phyloP scores from a whole-genome alignment of 2,888 invertebrate species.

The Cryptocephalus moraei region DNA sequence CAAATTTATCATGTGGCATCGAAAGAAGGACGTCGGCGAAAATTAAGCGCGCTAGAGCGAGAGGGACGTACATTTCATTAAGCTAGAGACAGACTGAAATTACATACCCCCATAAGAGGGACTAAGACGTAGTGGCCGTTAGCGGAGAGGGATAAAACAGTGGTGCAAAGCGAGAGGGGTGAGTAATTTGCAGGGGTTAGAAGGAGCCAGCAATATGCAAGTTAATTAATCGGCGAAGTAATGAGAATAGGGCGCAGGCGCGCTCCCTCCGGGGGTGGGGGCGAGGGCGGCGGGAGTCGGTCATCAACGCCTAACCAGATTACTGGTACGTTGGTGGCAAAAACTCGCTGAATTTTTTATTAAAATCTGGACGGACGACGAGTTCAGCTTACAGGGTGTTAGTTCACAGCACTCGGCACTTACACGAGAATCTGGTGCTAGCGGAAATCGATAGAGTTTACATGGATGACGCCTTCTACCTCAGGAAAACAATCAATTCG shows the following conservation, averaged over 20 bases:
- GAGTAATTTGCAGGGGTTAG: slow-evolving; percentile 35
- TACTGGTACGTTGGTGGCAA: slow-evolving; percentile 21
- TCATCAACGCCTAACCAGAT: slow-evolving; percentile 48
- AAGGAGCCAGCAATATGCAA: slow-evolving; percentile 41
- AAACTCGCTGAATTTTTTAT: background rate
- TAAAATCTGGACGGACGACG: background rate
- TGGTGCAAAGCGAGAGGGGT: slow-evolving; percentile 23
- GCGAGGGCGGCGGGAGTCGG: slow-evolving; percentile 23
- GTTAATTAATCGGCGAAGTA: slow-evolving; percentile 43
- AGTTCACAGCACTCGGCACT: too few relatives aligned
- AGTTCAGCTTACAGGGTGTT: too few relatives aligned
- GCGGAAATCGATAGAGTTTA: too few relatives aligned
- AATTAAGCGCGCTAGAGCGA: slow-evolving; percentile 29
- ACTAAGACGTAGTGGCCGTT: slow-evolving; percentile 27
- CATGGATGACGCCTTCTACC: too few relatives aligned
- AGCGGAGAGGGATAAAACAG: slow-evolving; percentile 21
- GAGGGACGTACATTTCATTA: slow-evolving; percentile 39
- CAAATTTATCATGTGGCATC: slow-evolving; percentile 34
- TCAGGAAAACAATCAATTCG: too few relatives aligned
- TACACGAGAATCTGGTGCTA: too few relatives aligned
- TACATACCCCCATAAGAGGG: slow-evolving; percentile 38
- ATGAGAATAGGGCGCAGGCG: slow-evolving; percentile 41
- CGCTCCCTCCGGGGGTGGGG: slow-evolving; percentile 19
- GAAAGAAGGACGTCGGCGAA: slow-evolving; percentile 22
- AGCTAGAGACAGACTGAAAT: slow-evolving; percentile 42